Base-by-base conservation (phyloP, 2,113 vertebrate species). In the Pollimyrus isidori region DNA sequence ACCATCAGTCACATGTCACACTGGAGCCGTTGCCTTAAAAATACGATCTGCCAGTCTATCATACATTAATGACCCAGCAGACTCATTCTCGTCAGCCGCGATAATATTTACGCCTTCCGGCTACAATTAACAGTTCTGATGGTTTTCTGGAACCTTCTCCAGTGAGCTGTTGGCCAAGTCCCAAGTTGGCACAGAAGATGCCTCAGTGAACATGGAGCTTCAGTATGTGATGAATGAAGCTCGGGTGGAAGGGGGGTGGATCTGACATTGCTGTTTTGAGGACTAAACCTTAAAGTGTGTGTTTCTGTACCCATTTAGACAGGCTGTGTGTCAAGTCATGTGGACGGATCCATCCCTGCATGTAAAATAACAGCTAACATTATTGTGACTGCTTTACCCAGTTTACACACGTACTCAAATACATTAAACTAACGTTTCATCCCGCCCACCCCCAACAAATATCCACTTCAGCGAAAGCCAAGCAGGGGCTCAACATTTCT, bases 91-190 rank as follows among this genome's bases (percentile, higher is more conserved):
- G 73, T 42, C 73, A 80, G 73, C 73, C 30, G 46, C 50, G 83
- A 86, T 50, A 53, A 48, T 53, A 52, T 87, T 87, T 87, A 52
- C 30, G 48, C 49, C 48, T 53, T 87, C 45, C 26, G n/a, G 50
- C 85, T 53, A 87, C 48, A 87, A 48, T 87, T 87, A 35, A 87
- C 85, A 87, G 83, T 86, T 86, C 48, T 49, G 45, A 86, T 86
- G 83, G 45, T 48, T 49, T 50, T 49, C 45, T 49, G 23, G 45
- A 86, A 50, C 48, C 48, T 86, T 46, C 83, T 86, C 23, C 83
- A 49, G 48, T 48, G 83, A 50, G 83, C 45, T 86, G 45, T 86
- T 86, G 83, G 83, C 45, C 48, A 50, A 48, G 10, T 86, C 83
- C 83, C 83, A 86, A 26, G 45, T 50, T 86, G 48, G 45, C 83